A percentile compares a stretch with the other conserved stretches of the same genome.
Evolutionary conservation across 2,797 vertebrate species (phyloP).

Genomic region (Parotocinclus haroldoi): DNA sequence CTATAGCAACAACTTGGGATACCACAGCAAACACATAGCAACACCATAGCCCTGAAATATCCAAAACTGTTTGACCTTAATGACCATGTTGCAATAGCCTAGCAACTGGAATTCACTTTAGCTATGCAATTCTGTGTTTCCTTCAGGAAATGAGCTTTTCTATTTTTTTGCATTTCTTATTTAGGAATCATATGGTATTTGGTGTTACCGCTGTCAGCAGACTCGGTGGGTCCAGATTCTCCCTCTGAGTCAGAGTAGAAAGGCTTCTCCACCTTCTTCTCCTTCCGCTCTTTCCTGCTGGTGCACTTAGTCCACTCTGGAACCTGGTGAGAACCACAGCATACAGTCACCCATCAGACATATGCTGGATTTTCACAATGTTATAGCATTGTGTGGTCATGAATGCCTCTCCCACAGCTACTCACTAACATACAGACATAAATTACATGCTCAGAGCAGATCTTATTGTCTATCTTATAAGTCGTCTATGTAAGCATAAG

Average conservation of each 20-base stretch:
- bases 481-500: conserved; percentile 52
- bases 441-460: conserved; percentile 11
- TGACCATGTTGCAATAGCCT: no score
- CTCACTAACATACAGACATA: neutral
- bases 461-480: neutral
- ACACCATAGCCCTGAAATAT: no score
- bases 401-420: conserved; percentile 62
- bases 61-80: no score
- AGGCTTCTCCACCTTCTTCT: conserved; percentile 95
- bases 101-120: no score
- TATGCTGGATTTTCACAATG: conserved; percentile 26
- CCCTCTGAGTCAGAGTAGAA: conserved; percentile 97
- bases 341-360: conserved; percentile 15
- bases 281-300: conserved; percentile 93
- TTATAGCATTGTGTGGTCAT: conserved; percentile 62
- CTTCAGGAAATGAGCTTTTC: no score
- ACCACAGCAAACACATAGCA: no score
- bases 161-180: no score
- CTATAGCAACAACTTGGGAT: no score
- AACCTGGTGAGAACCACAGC: conserved; percentile 71
- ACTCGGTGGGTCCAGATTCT: conserved; percentile 94
- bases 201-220: conserved; percentile 88
- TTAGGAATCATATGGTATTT: neutral
- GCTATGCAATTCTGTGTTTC: no score
- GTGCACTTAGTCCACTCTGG: conserved; percentile 98